Evolutionary conservation across 2,797 vertebrate genomes (phyloP).

Genomic region (Eremophila alpestris): DNA sequence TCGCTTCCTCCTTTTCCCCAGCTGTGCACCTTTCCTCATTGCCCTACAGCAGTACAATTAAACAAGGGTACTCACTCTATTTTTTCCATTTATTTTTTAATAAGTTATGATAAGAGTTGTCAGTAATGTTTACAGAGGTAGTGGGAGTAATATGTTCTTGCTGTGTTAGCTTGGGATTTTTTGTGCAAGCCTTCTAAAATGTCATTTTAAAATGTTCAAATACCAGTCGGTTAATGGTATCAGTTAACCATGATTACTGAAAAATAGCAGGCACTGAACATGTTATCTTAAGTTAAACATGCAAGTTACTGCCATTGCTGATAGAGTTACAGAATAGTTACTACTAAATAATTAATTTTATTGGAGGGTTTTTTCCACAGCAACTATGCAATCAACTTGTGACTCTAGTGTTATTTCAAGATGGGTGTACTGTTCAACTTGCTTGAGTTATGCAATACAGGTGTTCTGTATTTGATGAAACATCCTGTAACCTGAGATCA

Average conservation of each 20-base stretch:
- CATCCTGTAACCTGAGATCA: constrained; percentile 21
- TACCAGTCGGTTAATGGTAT: background rate
- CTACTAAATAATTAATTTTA: constrained; percentile 16
- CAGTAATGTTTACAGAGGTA: background rate
- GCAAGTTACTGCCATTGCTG: background rate
- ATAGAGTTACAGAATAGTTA: constrained; percentile 10
- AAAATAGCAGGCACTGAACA: background rate
- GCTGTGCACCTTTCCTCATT: background rate
- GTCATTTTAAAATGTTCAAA: background rate
- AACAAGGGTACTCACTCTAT: background rate
- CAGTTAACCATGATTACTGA: background rate
- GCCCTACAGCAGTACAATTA: background rate
- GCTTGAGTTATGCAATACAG: constrained; percentile 26
- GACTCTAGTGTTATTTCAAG: constrained; percentile 16
- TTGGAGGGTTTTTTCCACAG: background rate
- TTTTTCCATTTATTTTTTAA: background rate
- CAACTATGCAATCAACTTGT: constrained; percentile 42
- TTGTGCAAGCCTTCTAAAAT: background rate
- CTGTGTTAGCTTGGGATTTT: background rate
- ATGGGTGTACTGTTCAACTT: background rate
- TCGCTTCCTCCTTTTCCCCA: background rate
- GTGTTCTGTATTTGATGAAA: constrained; percentile 19
- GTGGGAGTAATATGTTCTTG: background rate
- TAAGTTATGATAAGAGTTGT: background rate
- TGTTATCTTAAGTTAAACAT: constrained; percentile 6